Base-by-base conservation (phyloP, 2,797 vertebrate genomes). In the Cyclopterus lumpus region DNA sequence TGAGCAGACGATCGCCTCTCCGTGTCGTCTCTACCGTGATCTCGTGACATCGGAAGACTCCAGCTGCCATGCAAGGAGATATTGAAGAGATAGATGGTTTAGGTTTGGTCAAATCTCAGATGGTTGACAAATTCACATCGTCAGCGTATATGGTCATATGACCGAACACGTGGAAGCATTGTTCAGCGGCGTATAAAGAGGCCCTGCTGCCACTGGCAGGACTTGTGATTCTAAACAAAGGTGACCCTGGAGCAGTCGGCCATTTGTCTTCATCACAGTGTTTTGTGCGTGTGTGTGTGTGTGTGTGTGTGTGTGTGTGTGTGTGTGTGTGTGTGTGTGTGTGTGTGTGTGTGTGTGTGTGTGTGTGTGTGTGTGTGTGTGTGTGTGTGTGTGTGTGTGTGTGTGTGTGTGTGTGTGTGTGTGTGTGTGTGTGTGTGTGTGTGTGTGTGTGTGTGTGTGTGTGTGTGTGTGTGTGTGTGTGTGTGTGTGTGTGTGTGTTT, bases 401-500 rank as follows among this genome's bases (percentile, higher is more conserved):
- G 60, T 55, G 51, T 81, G 59, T 22, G 36, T 69, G 42, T 36
- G 49, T 51, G 53, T 69, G 28, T 59, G 54, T 59, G 59, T 55
- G 44, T 63, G 42, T 58, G 74, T 54, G 26, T 51, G 60, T 55
- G 51, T 81, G 59, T 22, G 10, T 67, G 36, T 73, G 71, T 73
- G 64, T 72, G 67, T 79, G 26, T 80, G 73, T 81, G 69, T 84
- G 26, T 28, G 26, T 28, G 26, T 28, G 36, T 69, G 42, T 36
- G 26, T 28, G 26, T 38, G 38, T 38, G 38, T 38, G 38, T 38
- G 36, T 9, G 74, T 55, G 22, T 48, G 60, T 51, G 53, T 80
- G 59, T 20, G 10, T 64, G 30, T 73, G 71, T 73, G 64, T 72
- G 67, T 80, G 26, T 81, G 73, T 81, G 70, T 84, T 83, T 85